These are phyloP conservation scores for Actias luna DNA, from an alignment of 2,888 invertebrate genomes.

Conservation along the genomic window DNA sequence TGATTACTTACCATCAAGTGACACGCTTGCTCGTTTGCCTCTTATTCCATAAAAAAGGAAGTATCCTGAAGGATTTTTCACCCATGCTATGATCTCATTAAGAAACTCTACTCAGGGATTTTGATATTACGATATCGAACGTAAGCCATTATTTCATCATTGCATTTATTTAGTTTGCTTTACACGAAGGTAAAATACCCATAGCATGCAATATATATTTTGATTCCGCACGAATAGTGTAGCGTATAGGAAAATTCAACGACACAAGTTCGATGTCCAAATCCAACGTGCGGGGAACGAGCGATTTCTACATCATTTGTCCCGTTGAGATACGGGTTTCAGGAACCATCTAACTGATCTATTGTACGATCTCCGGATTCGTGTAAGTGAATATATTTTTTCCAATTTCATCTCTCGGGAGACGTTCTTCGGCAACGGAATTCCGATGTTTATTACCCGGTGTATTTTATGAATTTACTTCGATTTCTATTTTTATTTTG, in stretches of 20 bases:
- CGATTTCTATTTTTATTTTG: slow-evolving; percentile 1
- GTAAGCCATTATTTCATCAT: too few species aligned
- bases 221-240: background rate
- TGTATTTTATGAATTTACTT: slow-evolving; percentile 5
- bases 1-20: too few species aligned
- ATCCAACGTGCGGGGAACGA: slow-evolving; percentile 14
- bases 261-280: slow-evolving; percentile 8
- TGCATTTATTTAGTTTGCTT: background rate
- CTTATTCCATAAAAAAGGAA: too few species aligned
- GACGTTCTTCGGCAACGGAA: slow-evolving; percentile 7
- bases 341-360: slow-evolving; percentile 17
- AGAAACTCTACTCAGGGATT: too few species aligned
- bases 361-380: slow-evolving; percentile 15
- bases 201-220: background rate
- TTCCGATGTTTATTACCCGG: slow-evolving; percentile 7
- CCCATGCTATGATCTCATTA: too few species aligned
- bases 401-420: slow-evolving; percentile 6
- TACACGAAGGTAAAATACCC: background rate
- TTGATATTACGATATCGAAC: too few species aligned
- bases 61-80: too few species aligned
- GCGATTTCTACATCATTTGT: slow-evolving; percentile 19
- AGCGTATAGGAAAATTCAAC: background rate
- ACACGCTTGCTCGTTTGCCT: too few species aligned
- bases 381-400: slow-evolving; percentile 13
- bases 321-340: slow-evolving; percentile 15